Evolutionary conservation across 2,888 invertebrate species (phyloP).

Genomic region (Lepidonotus clava): DNA sequence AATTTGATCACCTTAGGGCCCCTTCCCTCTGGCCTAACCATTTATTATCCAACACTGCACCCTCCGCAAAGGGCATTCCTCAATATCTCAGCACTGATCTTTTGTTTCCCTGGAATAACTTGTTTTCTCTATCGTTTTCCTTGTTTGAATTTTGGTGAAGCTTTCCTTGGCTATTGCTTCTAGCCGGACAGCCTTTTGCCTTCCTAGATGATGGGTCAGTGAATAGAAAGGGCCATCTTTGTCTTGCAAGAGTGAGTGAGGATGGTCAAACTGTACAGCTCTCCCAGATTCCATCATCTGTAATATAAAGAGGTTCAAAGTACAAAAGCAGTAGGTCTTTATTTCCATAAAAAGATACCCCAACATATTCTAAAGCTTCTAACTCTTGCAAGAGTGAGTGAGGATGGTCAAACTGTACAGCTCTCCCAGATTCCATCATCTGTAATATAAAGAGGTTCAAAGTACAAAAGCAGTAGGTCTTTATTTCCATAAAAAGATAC

Average conservation of each 20-base stretch:
- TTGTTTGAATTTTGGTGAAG: background rate
- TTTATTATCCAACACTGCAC: too few species aligned
- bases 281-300: conserved; percentile 27
- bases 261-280: conserved; percentile 30
- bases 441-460: background rate
- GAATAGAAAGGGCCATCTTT: conserved; percentile 1
- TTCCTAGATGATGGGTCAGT: conserved; percentile 9
- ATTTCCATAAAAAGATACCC: too few species aligned
- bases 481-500: too few species aligned
- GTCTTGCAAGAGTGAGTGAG: conserved; percentile 32
- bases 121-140: too few species aligned
- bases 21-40: too few species aligned
- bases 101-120: too few species aligned
- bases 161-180: background rate
- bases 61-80: too few species aligned
- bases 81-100: too few species aligned
- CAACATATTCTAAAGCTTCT: too few species aligned
- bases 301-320: background rate
- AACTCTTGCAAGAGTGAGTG: conserved; percentile 23
- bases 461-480: too few species aligned
- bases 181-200: background rate
- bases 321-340: too few species aligned
- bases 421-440: conserved; percentile 12
- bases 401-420: conserved; percentile 39
- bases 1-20: too few species aligned